Evolutionary conservation across 2,888 invertebrate genomes (phyloP).

Genomic region (Caenorhabditis zanzibari): DNA sequence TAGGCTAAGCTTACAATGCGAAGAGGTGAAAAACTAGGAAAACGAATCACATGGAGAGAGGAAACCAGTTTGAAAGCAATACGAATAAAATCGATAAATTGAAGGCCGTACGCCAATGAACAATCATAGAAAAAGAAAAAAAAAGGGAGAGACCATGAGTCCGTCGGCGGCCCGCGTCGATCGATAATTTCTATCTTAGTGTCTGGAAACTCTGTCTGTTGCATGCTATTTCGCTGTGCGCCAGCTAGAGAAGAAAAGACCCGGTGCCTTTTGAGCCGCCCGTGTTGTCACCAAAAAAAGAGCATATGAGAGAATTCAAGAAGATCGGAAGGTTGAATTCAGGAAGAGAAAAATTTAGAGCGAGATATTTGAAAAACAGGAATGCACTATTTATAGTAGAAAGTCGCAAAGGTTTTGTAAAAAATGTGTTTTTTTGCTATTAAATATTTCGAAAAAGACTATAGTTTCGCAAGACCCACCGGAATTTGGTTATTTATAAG

Average conservation of each 20-base stretch:
- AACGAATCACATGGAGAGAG: constrained; percentile 27
- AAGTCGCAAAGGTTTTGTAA: too few species aligned
- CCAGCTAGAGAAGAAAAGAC: constrained; percentile 27
- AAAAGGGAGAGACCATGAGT: constrained; percentile 27
- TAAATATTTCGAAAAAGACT: too few species aligned
- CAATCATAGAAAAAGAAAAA: constrained; percentile 15
- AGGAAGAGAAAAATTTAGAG: background rate
- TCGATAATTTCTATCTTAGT: constrained; percentile 32
- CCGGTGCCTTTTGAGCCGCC: constrained; percentile 47
- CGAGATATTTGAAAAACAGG: background rate
- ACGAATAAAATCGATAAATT: constrained; percentile 41
- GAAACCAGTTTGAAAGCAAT: constrained; percentile 29
- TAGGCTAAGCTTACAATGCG: too few species aligned
- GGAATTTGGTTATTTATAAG: too few species aligned
- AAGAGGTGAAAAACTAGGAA: background rate
- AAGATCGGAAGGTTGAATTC: background rate
- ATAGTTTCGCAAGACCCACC: too few species aligned
- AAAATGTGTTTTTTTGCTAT: too few species aligned
- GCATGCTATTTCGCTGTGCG: constrained; percentile 4
- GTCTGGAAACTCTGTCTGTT: constrained; percentile 19
- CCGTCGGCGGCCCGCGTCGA: constrained; percentile 28
- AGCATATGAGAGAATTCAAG: background rate
- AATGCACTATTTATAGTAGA: too few species aligned
- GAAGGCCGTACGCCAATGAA: constrained; percentile 30
- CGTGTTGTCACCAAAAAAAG: constrained; percentile 24